A percentile compares a stretch with the other conserved stretches of the same genome.
Conservation (phyloP, 2,797 vertebrate species). For the Meriones psammophilus region DNA sequence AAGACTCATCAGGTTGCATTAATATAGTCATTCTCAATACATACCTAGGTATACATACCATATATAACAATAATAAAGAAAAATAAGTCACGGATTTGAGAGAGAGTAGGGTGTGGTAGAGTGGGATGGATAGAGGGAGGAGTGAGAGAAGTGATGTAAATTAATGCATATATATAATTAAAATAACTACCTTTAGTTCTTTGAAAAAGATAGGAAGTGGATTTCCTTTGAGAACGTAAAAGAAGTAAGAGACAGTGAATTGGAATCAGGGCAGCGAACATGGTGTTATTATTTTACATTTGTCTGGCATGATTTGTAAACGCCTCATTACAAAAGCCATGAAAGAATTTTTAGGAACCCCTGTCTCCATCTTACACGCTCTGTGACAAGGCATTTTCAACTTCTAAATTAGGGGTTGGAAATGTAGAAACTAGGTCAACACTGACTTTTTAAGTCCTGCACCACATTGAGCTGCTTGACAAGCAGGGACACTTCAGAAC, state of each 20-base stretch:
- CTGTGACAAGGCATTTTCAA: conserved; percentile 22
- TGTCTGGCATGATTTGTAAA: conserved; percentile 49
- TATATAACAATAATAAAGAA: background rate
- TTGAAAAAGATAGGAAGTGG: conserved; percentile 6
- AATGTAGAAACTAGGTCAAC: conserved; percentile 59
- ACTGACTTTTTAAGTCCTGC: background rate
- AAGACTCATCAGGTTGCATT: background rate
- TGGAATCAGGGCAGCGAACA: background rate
- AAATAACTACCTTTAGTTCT: background rate
- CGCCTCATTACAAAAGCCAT: conserved; percentile 55
- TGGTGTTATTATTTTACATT: conserved; percentile 42
- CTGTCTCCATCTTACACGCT: conserved; percentile 56
- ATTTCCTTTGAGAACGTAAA: conserved; percentile 27
- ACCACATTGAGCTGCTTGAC: background rate
- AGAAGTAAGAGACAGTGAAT: background rate
- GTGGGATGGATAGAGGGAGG: background rate
- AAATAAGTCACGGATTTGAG: background rate
- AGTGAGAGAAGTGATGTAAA: background rate
- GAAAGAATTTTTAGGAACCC: conserved; percentile 47
- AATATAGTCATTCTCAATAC: background rate
- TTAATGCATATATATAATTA: background rate
- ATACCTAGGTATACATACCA: background rate
- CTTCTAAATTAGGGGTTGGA: conserved; percentile 62
- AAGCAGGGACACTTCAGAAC: background rate
- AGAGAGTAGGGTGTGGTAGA: background rate